phyloP scores from a whole-genome alignment of 2,888 invertebrate genomes.

The Neria commutata region DNA sequence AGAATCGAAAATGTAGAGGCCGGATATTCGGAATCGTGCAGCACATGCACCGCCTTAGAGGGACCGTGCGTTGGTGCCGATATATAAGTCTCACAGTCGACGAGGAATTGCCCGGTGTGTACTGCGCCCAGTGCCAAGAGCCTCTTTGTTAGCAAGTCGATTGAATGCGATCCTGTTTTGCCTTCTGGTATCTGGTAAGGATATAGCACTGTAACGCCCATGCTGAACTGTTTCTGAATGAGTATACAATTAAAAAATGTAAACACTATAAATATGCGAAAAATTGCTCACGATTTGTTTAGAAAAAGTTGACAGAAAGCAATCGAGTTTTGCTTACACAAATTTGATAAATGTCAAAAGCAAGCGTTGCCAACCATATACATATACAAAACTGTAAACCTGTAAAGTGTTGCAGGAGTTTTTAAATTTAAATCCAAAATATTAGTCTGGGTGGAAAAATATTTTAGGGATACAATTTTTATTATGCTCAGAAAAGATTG shows the following conservation, averaged over 20 bases:
- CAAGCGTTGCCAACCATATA: too few relatives aligned
- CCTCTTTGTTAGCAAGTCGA: slow-evolving; percentile 84
- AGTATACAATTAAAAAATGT: not conserved
- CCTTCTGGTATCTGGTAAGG: slow-evolving; percentile 88
- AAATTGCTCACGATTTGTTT: too few relatives aligned
- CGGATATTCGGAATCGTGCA: slow-evolving; percentile 95
- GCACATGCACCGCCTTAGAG: slow-evolving; percentile 85
- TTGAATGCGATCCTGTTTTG: slow-evolving; percentile 86
- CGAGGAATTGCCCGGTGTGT: slow-evolving; percentile 87
- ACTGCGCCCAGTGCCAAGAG: slow-evolving; percentile 80
- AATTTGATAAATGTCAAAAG: too few relatives aligned
- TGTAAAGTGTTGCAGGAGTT: too few relatives aligned
- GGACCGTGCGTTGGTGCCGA: slow-evolving; percentile 73
- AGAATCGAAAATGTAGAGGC: slow-evolving; percentile 91
- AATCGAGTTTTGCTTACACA: too few relatives aligned
- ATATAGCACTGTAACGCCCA: slow-evolving; percentile 67
- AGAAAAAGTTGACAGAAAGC: too few relatives aligned
- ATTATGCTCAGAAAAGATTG: too few relatives aligned
- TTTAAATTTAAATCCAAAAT: too few relatives aligned
- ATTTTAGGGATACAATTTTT: too few relatives aligned
- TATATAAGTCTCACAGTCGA: slow-evolving; percentile 93
- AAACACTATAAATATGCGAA: too few relatives aligned
- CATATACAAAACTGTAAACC: too few relatives aligned
- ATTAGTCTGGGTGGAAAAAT: too few relatives aligned
- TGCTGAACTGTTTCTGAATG: slow-evolving; percentile 17